Evolutionary conservation across 2,888 invertebrate genomes (phyloP), one percentile per base, ranked within the genome.

Genomic region (Phlogophora meticulosa): DNA sequence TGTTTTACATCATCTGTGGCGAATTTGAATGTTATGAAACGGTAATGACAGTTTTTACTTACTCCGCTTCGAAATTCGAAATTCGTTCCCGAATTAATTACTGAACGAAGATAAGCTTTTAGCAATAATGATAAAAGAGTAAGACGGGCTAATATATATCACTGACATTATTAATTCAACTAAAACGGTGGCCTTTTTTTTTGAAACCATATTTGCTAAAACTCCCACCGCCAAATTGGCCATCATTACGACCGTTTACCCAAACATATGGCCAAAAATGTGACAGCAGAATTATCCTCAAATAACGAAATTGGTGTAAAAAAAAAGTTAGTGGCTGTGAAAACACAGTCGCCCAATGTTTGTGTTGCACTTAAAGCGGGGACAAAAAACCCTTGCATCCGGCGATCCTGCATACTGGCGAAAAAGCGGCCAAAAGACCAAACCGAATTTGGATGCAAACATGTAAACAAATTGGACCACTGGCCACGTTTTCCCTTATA

Each of bases 391-490:
- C 71, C 70, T 67, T 72, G 86, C 90, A 88, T 91, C 91, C 91
- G 91, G 88, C 60, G 68, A 90, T 92, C 90, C 91, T 90, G 85
- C 91, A 89, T 86, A 87, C 87, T 89, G 85, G 83, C 89, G 83
- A 88, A 90, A 91, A 91, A 82, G 87, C 88, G 91, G 91, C 84
- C 89, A 92, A 91, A 78, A 93, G 91, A 90, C 88, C 84, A 91
- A 91, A 87, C 87, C 90, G 92, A 93, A 93, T 89, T 93, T 81
- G 87, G 83, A 83, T 81, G 88, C 85, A 88, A 92, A 91, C 88
- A 66, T 72, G 80, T 70, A 79, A 80, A 79, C 79, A 80, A 63
- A 63, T 72, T 66, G 49, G 60, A 75, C 79, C 81, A 81, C 65
- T 73, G 52, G 43, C 57, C 52, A 64, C 61, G 65, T 64, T 82